Evolutionary conservation across 2,888 invertebrate genomes (phyloP).

Genomic region (Agriopis marginaria): DNA sequence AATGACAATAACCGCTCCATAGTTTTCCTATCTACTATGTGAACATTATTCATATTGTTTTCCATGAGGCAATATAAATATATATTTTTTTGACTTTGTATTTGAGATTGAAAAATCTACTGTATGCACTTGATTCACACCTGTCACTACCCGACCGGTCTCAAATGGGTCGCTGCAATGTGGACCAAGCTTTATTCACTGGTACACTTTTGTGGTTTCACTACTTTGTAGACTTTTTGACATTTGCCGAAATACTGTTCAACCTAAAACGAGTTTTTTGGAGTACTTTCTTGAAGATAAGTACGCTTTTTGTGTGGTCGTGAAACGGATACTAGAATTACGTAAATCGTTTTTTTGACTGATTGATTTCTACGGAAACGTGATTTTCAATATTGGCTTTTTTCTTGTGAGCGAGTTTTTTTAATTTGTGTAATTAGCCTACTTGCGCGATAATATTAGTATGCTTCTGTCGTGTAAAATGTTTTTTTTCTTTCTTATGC

Average conservation of each 20-base stretch:
- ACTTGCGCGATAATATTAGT: background rate
- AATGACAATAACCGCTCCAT: too few relatives aligned
- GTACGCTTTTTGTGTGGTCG: constrained; percentile 64
- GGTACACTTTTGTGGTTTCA: constrained; percentile 45
- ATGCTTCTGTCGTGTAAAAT: too few relatives aligned
- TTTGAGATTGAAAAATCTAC: background rate
- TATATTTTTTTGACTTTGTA: too few relatives aligned
- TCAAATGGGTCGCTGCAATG: background rate
- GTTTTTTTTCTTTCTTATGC: too few relatives aligned
- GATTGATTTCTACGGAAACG: constrained; percentile 6
- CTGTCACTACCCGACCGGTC: background rate
- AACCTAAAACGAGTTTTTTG: constrained; percentile 37
- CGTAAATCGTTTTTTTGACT: constrained; percentile 14
- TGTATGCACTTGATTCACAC: background rate
- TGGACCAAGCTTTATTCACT: constrained; percentile 18
- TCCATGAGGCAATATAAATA: too few relatives aligned
- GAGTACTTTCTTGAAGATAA: constrained; percentile 37
- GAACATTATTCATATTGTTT: too few relatives aligned
- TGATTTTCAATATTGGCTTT: background rate
- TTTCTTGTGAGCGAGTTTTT: background rate
- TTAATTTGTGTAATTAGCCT: background rate
- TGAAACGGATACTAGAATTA: constrained; percentile 59
- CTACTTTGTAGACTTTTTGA: constrained; percentile 47
- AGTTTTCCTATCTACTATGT: too few relatives aligned
- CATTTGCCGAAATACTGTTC: constrained; percentile 43